Conservation (phyloP, 2,797 vertebrate genomes). For the Mus caroli region DNA sequence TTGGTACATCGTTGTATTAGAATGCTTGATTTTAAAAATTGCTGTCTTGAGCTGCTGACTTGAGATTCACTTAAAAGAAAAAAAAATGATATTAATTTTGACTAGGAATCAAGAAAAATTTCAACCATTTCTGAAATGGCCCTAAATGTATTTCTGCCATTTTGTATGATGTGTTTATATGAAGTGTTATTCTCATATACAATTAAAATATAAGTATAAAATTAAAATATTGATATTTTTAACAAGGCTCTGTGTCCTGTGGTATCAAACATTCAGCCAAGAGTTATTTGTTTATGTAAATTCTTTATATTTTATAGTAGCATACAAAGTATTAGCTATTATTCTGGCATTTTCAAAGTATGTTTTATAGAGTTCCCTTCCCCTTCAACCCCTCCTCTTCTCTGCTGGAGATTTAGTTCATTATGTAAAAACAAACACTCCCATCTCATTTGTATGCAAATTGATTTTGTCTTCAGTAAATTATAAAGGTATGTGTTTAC, state of each 20-base stretch:
- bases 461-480: background rate
- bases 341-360: background rate
- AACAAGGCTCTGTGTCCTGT: background rate
- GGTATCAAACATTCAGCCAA: background rate
- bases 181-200: background rate
- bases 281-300: background rate
- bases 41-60: background rate
- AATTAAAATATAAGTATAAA: background rate
- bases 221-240: background rate
- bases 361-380: background rate
- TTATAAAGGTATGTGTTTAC: background rate
- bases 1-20: background rate
- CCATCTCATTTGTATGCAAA: background rate
- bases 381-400: background rate
- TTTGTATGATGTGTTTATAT: background rate
- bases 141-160: background rate
- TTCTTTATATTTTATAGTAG: background rate
- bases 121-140: background rate
- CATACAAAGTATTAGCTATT: background rate
- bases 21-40: background rate
- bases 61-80: background rate
- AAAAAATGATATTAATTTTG: slow-evolving; percentile 9
- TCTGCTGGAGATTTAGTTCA: background rate
- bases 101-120: background rate
- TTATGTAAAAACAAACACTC: background rate